A percentile compares a stretch with the other conserved stretches of the same genome.
Conservation (phyloP, 2,113 vertebrate species). For the Solea senegalensis region DNA sequence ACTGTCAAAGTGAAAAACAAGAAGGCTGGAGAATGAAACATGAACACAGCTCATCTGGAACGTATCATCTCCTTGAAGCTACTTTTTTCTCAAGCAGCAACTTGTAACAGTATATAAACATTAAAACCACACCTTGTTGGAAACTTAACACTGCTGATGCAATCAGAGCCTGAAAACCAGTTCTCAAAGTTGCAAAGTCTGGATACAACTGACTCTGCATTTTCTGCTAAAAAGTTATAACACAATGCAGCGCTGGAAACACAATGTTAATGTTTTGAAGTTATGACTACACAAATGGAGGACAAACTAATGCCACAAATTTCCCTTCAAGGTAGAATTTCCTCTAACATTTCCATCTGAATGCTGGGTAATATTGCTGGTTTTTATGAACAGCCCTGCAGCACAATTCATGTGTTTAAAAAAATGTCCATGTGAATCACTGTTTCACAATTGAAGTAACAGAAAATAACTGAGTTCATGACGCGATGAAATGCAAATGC, state of each 20-base stretch:
- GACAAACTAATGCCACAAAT: not conserved
- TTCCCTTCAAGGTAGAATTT: not conserved
- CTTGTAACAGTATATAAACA: conserved; percentile 11
- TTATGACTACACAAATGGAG: not conserved
- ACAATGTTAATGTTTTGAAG: conserved; percentile 5
- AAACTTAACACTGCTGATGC: conserved; percentile 28
- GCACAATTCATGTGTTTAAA: conserved; percentile 25
- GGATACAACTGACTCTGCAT: not conserved
- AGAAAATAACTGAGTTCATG: conserved; percentile 35
- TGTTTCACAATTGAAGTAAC: conserved; percentile 2
- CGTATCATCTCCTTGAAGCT: conserved; percentile 1
- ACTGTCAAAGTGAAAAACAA: not conserved
- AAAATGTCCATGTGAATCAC: conserved; percentile 23
- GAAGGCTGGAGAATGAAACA: not conserved
- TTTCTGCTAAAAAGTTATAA: not conserved
- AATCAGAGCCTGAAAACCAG: conserved; percentile 17
- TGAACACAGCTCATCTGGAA: conserved; percentile 5
- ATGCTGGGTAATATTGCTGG: not conserved
- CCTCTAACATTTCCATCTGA: not conserved
- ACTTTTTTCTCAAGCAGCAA: not conserved
- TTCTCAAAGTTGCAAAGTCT: conserved; percentile 2
- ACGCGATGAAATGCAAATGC: not conserved
- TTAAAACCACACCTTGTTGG: conserved; percentile 24
- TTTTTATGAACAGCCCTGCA: not conserved
- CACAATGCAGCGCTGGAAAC: not conserved